phyloP scores from a whole-genome alignment of 2,888 invertebrate species.

The Polietes domitor region DNA sequence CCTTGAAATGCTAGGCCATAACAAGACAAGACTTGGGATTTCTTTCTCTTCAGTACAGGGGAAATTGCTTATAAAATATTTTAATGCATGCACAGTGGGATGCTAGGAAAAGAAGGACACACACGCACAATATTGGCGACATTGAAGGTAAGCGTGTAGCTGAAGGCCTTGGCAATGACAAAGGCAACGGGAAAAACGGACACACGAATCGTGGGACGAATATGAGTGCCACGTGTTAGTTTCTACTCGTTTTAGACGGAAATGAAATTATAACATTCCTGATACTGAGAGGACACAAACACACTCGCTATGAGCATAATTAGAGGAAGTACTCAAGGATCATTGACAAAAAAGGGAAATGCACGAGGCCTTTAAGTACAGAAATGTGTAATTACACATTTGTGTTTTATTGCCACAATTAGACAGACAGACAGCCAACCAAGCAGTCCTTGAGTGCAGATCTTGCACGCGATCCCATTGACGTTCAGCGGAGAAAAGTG shows the following conservation, averaged over 20 bases:
- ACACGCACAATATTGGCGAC: constrained; percentile 41
- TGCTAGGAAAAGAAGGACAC: constrained; percentile 29
- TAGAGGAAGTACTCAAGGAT: constrained; percentile 58
- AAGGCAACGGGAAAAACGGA: background rate
- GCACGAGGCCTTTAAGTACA: constrained; percentile 7
- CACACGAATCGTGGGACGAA: background rate
- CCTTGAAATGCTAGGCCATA: background rate
- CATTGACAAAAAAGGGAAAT: background rate
- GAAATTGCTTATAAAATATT: constrained; percentile 16
- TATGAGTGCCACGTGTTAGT: constrained; percentile 59
- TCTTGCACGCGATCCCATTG: constrained; percentile 49
- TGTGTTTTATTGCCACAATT: constrained; percentile 42
- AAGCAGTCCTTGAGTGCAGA: constrained; percentile 49
- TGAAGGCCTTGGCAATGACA: no score
- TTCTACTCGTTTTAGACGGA: constrained; percentile 29
- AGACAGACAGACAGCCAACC: no score
- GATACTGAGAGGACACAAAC: background rate
- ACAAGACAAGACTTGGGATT: background rate
- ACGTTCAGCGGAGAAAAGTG: background rate
- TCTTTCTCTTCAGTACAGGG: no score
- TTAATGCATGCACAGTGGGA: constrained; percentile 56
- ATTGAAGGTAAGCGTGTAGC: background rate
- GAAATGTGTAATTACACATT: constrained; percentile 14
- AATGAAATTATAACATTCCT: constrained; percentile 36
- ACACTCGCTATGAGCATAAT: constrained; percentile 44